Base-by-base conservation (phyloP, 2,113 vertebrate species). In the Trematomus loennbergii region DNA sequence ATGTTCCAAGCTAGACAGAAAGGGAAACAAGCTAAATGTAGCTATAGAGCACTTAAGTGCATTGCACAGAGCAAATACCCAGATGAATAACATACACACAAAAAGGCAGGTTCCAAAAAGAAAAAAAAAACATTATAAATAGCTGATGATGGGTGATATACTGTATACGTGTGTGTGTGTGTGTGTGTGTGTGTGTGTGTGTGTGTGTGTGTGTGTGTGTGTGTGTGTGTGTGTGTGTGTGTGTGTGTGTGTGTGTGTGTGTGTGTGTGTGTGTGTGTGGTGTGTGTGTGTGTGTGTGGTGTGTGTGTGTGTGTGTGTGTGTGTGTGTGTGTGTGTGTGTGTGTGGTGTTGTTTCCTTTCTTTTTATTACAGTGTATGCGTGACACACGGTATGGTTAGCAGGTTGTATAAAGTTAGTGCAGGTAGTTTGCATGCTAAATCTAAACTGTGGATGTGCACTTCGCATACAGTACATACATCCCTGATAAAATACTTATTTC, bases 61-160 rank as follows among this genome's bases (percentile, higher is more conserved):
- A 75, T 78, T 63, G 57, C 50, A 40, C n/a, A 61, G 11, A 57
- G 63, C 22, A 62, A 59, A 52, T 78, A 45, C 25, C 54, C 40
- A 55, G 46, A 74, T 78, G 29, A 78, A 61, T 50, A 50, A 70
- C 29, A 46, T 10, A 1, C 0, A 67, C 4, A 45, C 46, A 48
- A 20, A 75, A 76, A 49, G 18, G 11, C 12, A 53, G 33, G 22
- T 45, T 36, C 17, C 2, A 67, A 20, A 49, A 13, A 45, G 11
- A 57, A 49, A 20, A 66, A 18, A 65, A 75, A 55, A 57, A 62
- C 33, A 79, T 50, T 9, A 5, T 18, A 40, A 40, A 40, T 40
- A 40, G 9, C 36, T 40, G 29, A 29, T 29, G 29, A 29, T 29
- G 29, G 3, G 29, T 4, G 29, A 29, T 29, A 29, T 29, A 29